Base-by-base conservation (phyloP, 2,797 vertebrate genomes). In the Sternarchorhynchus goeldii region DNA sequence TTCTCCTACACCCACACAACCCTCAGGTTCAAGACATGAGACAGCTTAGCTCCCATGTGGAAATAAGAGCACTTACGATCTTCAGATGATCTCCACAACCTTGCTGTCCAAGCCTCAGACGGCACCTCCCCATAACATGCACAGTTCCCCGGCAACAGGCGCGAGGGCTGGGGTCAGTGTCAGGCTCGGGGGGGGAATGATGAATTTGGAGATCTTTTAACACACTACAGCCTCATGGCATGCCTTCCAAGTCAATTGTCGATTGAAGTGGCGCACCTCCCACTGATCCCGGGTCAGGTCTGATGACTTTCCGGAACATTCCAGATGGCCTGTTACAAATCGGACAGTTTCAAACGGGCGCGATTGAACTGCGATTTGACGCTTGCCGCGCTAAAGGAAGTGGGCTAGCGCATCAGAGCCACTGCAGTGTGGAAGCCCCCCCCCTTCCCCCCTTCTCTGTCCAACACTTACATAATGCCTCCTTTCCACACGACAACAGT, bases 191-290 rank as follows among this genome's bases (percentile, higher is more conserved):
- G 45, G 45, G 45, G 3, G 45, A n/a, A n/a, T 14, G 34, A 50
- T 76, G 65, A 65, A 57, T 75, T 58, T 71, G 66, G 78, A 76
- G 76, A 80, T 18, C 34, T 76, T 6, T 58, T 70, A n/a, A n/a
- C n/a, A n/a, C n/a, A n/a, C 58, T 50, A 55, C 58, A 71, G 34
- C 73, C 59, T 65, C 62, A 65, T 57, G 50, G 75, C 57, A 75
- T 58, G 59, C 66, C 1, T 65, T 65, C 63, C 21, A 45, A 70
- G 70, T 21, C 41, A 10, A 7, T 67, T 58, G 29, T 75, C 73
- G 57, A 64, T 75, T 75, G 20, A 2, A 41, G 58, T 2, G 21
- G 41, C 70, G 21, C 18, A 10, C 45, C 59, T 71, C 55, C 25
- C 17, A 3, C 36, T 29, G 57, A 69, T 20, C 57, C 18, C 2